A percentile compares a stretch with the other conserved stretches of the same genome.
phyloP scores from a whole-genome alignment of 2,888 invertebrate species.

The Himalopsyche kuldschensis region DNA sequence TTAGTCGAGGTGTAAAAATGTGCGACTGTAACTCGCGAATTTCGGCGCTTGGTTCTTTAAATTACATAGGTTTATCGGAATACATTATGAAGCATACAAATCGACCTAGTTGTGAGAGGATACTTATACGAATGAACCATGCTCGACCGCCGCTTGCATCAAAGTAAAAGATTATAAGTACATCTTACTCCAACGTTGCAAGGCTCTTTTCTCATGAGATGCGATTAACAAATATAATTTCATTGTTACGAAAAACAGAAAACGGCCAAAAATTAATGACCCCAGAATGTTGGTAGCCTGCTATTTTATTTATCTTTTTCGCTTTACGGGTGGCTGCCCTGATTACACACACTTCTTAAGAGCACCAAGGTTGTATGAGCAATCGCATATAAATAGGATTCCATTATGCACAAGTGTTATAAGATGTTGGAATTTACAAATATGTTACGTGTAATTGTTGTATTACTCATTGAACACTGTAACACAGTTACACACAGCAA shows the following conservation, averaged over 20 bases:
- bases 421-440: background rate
- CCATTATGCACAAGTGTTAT: background rate
- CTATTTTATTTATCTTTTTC: background rate
- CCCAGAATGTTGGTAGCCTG: background rate
- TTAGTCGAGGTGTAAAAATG: no score
- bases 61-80: no score
- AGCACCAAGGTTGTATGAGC: background rate
- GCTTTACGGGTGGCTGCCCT: background rate
- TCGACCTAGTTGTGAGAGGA: no score
- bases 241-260: background rate
- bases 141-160: background rate
- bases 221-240: background rate
- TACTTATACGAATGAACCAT: background rate
- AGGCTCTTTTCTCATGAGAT: background rate
- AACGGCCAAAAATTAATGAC: background rate
- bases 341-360: background rate
- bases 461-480: no score
- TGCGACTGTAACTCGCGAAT: no score
- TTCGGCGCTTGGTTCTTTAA: no score
- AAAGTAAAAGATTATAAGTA: background rate
- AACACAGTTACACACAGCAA: no score
- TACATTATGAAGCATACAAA: no score
- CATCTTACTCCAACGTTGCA: background rate
- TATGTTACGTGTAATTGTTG: no score
- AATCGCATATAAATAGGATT: background rate